Base-by-base conservation (phyloP, 2,797 vertebrate species). In the Brachymystax lenok region DNA sequence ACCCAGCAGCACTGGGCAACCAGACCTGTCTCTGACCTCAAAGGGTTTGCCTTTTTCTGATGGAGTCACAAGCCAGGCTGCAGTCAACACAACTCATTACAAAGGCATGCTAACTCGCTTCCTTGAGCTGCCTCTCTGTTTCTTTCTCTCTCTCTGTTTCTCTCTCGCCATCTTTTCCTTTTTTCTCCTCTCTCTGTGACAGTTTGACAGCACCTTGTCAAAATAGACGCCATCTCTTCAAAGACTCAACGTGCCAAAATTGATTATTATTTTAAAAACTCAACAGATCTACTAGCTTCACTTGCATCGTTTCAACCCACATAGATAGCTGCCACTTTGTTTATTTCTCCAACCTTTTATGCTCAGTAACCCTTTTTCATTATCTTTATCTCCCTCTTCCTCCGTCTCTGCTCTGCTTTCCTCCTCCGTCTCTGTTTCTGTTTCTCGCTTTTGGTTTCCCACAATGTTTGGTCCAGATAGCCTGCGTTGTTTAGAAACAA, bases 21-120 rank as follows among this genome's bases (percentile, higher is more conserved):
- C 83, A 86, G 85, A 86, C 85, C 82, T 74, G 86, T 86, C 88
- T 86, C 84, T 88, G 91, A 90, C 88, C 88, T 89, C 82, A 46
- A 70, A 71, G 85, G 87, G 86, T 88, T 46, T 83, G 80, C 82
- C 80, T 78, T 82, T 83, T 75, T 83, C 82, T 81, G 86, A 78
- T 75, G 72, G 21, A 6, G 74, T 87, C 83, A 82, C 82, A 33
- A 84, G 85, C 35, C 16, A 63, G 54, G 74, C 76, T 77, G 78
- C 74, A 74, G 76, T 74, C 77, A 72, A 69, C 69, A 77, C 28
- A 40, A 66, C 68, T 71, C 54, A 71, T 46, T 70, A 73, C 24
- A 50, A 35, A 50, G 59, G 74, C 50, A 61, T 13, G 73, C 54
- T 74, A 68, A 28, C 28, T 17, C 5, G 66, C 28, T 16, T 67